These are phyloP conservation scores for Calephelis perditalis DNA, from an alignment of 2,888 invertebrate species.

Conservation along the genomic window DNA sequence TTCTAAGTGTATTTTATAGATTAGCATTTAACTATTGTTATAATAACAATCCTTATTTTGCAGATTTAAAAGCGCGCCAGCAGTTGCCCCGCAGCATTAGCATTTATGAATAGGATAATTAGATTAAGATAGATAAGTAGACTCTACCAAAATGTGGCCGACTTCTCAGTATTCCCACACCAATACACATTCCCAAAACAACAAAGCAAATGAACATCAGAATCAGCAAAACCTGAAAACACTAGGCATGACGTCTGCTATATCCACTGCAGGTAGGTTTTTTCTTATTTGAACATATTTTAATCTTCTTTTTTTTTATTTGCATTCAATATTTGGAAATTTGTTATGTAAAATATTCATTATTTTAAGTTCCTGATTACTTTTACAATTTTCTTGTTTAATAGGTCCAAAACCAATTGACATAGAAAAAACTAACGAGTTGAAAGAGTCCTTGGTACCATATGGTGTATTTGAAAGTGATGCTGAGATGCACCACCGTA, in stretches of 20 bases:
- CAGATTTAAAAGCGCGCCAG: slow-evolving; percentile 37
- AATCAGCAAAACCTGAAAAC: slow-evolving; percentile 80
- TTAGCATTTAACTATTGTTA: too few species aligned
- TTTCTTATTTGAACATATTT: background rate
- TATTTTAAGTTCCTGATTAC: too few species aligned
- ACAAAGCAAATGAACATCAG: slow-evolving; percentile 63
- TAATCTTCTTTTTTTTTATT: too few species aligned
- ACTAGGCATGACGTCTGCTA: slow-evolving; percentile 96
- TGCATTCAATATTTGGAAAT: too few species aligned
- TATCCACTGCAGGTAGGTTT: slow-evolving; percentile 87
- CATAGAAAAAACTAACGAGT: slow-evolving; percentile 84
- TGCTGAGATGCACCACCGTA: slow-evolving; percentile 92
- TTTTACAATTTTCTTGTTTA: background rate
- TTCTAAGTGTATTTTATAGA: too few species aligned
- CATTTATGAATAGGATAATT: slow-evolving; percentile 35
- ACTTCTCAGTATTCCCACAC: slow-evolving; percentile 69
- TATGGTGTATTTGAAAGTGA: slow-evolving; percentile 95
- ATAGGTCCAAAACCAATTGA: slow-evolving; percentile 87
- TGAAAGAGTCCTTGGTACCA: slow-evolving; percentile 88
- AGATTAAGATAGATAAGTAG: slow-evolving; percentile 23
- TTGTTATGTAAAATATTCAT: too few species aligned
- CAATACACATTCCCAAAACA: slow-evolving; percentile 47
- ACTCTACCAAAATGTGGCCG: slow-evolving; percentile 70
- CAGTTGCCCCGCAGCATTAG: slow-evolving; percentile 42
- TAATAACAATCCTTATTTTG: slow-evolving; percentile 30